These are phyloP conservation scores for Mus minutoides DNA, from an alignment of 2,797 vertebrate species.

Conservation along the genomic window DNA sequence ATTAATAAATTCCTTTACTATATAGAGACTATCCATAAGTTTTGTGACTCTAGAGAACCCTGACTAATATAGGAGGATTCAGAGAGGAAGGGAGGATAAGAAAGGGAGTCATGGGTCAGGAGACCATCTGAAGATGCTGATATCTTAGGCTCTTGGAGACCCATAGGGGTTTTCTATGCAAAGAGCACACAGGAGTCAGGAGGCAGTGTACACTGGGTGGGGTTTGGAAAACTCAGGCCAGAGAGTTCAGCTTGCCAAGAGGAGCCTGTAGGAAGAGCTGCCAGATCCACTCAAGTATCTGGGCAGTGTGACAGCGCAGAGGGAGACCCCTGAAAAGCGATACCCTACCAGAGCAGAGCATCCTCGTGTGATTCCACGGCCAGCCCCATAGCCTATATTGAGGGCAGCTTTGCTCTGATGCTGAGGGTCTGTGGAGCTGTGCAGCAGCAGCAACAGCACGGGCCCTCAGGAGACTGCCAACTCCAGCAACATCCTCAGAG, in stretches of 20 bases:
- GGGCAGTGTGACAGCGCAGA: neutral
- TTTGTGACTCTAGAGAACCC: too few species aligned
- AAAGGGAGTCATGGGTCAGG: neutral
- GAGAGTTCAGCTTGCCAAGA: neutral
- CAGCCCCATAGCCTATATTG: neutral
- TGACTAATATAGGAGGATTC: too few species aligned
- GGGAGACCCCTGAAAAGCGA: neutral
- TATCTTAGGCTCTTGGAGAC: neutral
- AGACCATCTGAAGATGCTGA: neutral
- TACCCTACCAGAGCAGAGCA: neutral
- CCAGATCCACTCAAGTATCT: neutral
- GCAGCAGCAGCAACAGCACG: accelerated
- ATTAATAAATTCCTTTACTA: too few species aligned
- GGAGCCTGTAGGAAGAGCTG: neutral
- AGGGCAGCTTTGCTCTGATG: neutral
- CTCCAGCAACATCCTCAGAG: accelerated
- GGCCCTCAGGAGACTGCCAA: neutral
- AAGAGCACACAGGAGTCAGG: neutral
- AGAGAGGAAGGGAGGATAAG: neutral
- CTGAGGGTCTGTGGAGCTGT: neutral
- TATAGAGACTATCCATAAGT: too few species aligned
- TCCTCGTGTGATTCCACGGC: neutral
- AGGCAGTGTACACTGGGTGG: neutral
- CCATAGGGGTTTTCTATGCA: neutral
- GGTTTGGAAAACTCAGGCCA: neutral